Base-by-base conservation (phyloP, 2,888 invertebrate genomes). In the Meteorus cinctellus region DNA sequence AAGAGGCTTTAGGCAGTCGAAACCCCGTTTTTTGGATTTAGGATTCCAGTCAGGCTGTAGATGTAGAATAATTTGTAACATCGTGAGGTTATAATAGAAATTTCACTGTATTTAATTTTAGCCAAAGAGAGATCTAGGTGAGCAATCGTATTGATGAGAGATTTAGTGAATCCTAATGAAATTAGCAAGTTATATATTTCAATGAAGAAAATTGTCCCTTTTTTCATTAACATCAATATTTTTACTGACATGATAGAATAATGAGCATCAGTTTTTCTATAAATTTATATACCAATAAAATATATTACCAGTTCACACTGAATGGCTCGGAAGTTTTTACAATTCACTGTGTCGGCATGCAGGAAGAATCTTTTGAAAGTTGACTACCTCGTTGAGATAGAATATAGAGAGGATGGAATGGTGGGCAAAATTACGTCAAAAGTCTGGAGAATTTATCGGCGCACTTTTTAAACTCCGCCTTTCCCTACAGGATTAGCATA, bases 381-480 rank as follows among this genome's bases (percentile, higher is more conserved):
- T 84, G 82, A 82, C 82, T 75, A 75, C 72, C 77, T 71, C 63
- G 62, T 72, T 65, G 55, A 72, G 75, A 74, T 45, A 67, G 51
- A 60, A 74, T 51, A 68, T 60, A 75, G 36, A 45, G 72, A 66
- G 75, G 77, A 69, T 78, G 76, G 67, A 69, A 72, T 41, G 41
- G 77, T 80, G 76, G 77, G 82, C 84, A 85, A 88, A 89, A 89
- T 89, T 89, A 89, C 89, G 89, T 87, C 88, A 87, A 87, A 89
- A 89, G 88, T 88, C 87, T 85, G 77, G 85, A 87, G 85, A 89
- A 89, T 89, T 89, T 89, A 89, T 89, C 86, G 88, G 85, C 84
- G 84, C 88, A 88, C 89, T 89, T 89, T 88, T 89, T 87, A 88
- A 89, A 89, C 88, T 89, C 88, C 86, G 85, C 88, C 88, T 86